Base-by-base conservation (phyloP, 2,888 invertebrate genomes). In the Aphidius colemani region DNA sequence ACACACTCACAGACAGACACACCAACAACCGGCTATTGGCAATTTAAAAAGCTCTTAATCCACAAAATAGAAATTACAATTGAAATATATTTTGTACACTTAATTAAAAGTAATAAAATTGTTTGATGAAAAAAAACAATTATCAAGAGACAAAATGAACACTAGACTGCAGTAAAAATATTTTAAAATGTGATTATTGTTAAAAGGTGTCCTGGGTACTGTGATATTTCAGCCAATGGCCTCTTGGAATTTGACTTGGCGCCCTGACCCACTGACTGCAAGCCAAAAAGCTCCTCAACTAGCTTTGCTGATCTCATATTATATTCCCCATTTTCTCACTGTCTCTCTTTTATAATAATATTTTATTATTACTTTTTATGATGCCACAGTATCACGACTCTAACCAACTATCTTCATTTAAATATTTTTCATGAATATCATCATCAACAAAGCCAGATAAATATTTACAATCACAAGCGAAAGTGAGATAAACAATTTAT, bases 231-330 rank as follows among this genome's bases (percentile, higher is more conserved):
- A 71, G 71, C 60, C 71, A 71, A 74, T 72, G 73, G 72, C 70
- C 74, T 72, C 73, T 73, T 73, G 80, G 78, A 78, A 80, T 80
- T 79, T 76, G 76, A 73, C 76, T 76, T 75, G 75, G 69, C 75
- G 79, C 79, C 81, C 79, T 81, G 81, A 81, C 81, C 81, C 78
- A 82, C 80, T 81, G 80, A 80, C 81, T 80, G 76, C 67, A 39
- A 65, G 59, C 61, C 61, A 58, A 61, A 61, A 79, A 76, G 76
- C 75, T 74, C 66, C 65, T 60, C 66, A 61, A 46, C 55, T 58
- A 64, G 49, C 50, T 60, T 48, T 46, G 51, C 41, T 41, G 48
- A 49, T 55, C 61, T 18, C 64, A 57, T 49, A 30, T 48, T 41
- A 46, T 49, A 30, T 45, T 18, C 13, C 13, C 13, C 13, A 18